Percentiles rank a stretch among this genome's conserved stretches.
These are phyloP conservation scores for Sylvilagus bachmani DNA, from an alignment of 2,113 vertebrate species.

Conservation along the genomic window DNA sequence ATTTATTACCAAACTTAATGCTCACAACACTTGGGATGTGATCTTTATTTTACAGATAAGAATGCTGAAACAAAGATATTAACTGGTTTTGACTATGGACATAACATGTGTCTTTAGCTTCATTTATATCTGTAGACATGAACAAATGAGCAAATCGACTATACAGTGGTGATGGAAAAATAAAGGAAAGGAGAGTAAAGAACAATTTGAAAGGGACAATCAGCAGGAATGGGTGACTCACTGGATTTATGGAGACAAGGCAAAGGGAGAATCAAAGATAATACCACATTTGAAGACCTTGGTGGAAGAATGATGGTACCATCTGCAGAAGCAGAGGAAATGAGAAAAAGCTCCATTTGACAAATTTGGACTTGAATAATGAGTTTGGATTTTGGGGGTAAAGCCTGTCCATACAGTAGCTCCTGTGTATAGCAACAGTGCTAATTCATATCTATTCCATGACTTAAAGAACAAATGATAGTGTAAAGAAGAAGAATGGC, in stretches of 20 bases:
- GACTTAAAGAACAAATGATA: neutral
- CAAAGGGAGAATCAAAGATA: neutral
- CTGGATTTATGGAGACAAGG: neutral
- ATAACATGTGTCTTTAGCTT: neutral
- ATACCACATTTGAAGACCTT: neutral
- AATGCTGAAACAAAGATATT: neutral
- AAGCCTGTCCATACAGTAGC: neutral
- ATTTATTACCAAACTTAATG: neutral
- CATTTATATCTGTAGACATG: neutral
- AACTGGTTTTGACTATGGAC: neutral
- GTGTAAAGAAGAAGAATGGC: neutral
- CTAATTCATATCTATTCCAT: neutral
- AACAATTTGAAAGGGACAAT: neutral
- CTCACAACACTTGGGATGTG: neutral
- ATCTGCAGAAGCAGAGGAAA: neutral
- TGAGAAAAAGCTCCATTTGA: neutral
- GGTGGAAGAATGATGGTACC: neutral
- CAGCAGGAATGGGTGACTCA: neutral
- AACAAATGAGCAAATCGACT: neutral
- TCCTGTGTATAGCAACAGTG: neutral
- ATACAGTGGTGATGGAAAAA: neutral
- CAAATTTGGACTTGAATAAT: neutral
- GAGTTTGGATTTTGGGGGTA: neutral
- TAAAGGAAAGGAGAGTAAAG: neutral
- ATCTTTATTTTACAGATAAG: conserved; percentile 1